phyloP scores from a whole-genome alignment of 2,888 invertebrate genomes.

The Drosophila bunnanda region DNA sequence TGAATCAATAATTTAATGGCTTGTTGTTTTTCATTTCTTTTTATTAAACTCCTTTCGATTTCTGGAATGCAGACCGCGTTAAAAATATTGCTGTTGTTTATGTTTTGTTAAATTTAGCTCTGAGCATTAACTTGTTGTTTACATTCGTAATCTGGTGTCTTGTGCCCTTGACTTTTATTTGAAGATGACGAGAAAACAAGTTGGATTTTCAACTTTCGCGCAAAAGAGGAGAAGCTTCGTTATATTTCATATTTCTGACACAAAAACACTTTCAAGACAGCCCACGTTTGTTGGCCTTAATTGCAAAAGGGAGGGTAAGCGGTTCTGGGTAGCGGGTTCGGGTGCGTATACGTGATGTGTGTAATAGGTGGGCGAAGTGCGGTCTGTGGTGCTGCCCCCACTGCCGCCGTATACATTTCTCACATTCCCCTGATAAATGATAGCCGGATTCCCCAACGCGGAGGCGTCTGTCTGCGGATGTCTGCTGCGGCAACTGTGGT shows the following conservation, averaged over 20 bases:
- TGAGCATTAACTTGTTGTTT: constrained; percentile 14
- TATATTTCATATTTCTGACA: constrained; percentile 9
- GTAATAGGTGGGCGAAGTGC: constrained; percentile 26
- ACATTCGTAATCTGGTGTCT: constrained; percentile 17
- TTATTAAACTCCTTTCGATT: constrained; percentile 11
- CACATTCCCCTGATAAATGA: constrained; percentile 70
- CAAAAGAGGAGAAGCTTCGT: constrained; percentile 1
- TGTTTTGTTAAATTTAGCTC: constrained; percentile 6
- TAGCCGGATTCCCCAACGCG: constrained; percentile 56
- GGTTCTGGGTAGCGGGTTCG: constrained; percentile 4
- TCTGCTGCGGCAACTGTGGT: constrained; percentile 50
- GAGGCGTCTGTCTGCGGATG: constrained; percentile 22
- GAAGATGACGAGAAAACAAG: constrained; percentile 11
- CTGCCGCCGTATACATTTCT: constrained; percentile 39
- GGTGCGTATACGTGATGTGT: constrained; percentile 18
- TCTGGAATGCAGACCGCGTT: constrained; percentile 10
- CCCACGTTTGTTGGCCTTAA: constrained; percentile 22
- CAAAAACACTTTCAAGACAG: constrained; percentile 23
- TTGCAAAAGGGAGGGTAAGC: constrained; percentile 10
- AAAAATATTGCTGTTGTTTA: constrained; percentile 1
- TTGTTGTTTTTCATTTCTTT: not conserved
- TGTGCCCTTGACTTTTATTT: constrained; percentile 16
- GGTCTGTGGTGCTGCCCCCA: constrained; percentile 28
- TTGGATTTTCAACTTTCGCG: constrained; percentile 18
- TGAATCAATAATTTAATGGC: constrained; percentile 2